Evolutionary conservation across 2,797 vertebrate genomes (phyloP).

Genomic region (Delichon dasypus): DNA sequence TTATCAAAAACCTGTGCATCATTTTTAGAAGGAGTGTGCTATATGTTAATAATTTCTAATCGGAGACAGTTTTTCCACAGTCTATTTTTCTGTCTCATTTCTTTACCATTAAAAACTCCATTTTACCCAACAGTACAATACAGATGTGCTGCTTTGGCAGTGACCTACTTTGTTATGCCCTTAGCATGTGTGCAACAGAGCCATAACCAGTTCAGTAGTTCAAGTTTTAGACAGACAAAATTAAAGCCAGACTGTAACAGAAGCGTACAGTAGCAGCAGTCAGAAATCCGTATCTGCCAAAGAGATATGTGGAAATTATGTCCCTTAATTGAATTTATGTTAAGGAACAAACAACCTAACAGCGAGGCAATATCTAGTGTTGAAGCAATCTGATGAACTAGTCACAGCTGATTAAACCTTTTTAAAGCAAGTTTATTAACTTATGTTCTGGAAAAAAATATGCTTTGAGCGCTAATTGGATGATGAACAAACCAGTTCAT

Average conservation of each 20-base stretch:
- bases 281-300: not conserved
- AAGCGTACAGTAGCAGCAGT: slow-evolving; percentile 12
- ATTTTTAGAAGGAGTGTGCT: slow-evolving; percentile 16
- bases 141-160: slow-evolving; percentile 33
- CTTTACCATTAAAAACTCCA: slow-evolving; percentile 45
- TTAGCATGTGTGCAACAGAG: not conserved
- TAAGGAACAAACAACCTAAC: not conserved
- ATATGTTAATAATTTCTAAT: slow-evolving; percentile 40
- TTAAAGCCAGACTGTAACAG: slow-evolving; percentile 15
- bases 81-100: slow-evolving; percentile 54
- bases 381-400: not conserved
- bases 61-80: slow-evolving; percentile 18
- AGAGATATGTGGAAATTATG: not conserved
- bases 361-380: not conserved
- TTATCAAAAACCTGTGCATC: not conserved
- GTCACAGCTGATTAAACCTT: not conserved
- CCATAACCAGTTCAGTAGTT: not conserved
- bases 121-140: slow-evolving; percentile 2
- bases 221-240: slow-evolving; percentile 16
- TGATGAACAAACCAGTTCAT: not conserved
- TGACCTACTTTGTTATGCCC: not conserved
- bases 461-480: not conserved
- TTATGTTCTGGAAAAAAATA: not conserved
- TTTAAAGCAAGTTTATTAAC: not conserved
- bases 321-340: not conserved